These are phyloP conservation scores for Diarsia dahlii DNA, from an alignment of 2,888 invertebrate species.

Conservation along the genomic window DNA sequence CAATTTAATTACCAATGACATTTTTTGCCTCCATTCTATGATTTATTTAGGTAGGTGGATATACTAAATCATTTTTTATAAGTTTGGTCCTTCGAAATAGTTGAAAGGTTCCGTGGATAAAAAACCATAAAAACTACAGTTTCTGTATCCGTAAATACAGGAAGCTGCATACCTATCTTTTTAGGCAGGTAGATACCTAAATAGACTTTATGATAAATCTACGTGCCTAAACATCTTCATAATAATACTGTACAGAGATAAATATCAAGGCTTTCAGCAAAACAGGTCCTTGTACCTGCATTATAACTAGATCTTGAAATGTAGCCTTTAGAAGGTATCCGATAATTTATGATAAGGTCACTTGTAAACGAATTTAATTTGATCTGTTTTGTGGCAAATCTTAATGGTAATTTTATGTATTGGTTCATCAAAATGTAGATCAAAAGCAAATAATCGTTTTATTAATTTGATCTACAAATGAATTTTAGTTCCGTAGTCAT, in stretches of 20 bases:
- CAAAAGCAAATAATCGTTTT: not conserved
- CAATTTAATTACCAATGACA: not conserved
- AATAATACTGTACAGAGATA: constrained; percentile 12
- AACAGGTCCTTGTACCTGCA: constrained; percentile 32
- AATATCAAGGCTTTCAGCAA: constrained; percentile 50
- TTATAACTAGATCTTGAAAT: constrained; percentile 31
- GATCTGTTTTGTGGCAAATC: constrained; percentile 19
- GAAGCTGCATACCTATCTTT: not conserved
- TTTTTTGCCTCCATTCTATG: not conserved
- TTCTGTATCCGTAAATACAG: constrained; percentile 6
- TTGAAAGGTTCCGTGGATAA: not conserved
- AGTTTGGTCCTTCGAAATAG: not conserved
- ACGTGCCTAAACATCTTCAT: constrained; percentile 32
- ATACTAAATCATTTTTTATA: not conserved
- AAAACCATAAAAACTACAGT: not conserved
- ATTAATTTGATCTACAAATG: not conserved
- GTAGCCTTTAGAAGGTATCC: constrained; percentile 39
- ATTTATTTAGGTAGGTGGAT: not conserved
- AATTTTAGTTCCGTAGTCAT: constrained; percentile 8
- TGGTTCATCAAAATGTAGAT: constrained; percentile 29
- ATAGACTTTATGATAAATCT: not conserved
- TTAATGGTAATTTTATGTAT: constrained; percentile 49
- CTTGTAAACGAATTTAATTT: constrained; percentile 20
- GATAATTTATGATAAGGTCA: constrained; percentile 58
- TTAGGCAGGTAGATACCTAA: not conserved